These are phyloP conservation scores for Oncorhynchus clarkii DNA, from an alignment of 2,113 vertebrate species.

Conservation along the genomic window DNA sequence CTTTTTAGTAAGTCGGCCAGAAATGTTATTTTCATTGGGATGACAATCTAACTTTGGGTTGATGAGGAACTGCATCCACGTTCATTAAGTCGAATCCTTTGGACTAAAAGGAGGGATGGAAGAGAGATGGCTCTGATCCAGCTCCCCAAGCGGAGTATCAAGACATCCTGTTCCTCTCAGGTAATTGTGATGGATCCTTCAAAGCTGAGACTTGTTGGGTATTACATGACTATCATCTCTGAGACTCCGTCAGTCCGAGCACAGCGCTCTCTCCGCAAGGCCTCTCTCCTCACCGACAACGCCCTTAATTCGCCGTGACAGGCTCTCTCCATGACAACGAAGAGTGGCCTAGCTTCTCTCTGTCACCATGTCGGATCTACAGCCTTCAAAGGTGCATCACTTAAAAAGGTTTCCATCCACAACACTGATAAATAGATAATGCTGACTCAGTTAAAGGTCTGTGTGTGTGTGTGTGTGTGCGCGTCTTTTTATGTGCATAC, in stretches of 20 bases:
- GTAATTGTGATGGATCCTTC: conserved; percentile 38
- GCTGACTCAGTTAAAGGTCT: conserved; percentile 78
- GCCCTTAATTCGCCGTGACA: conserved; percentile 30
- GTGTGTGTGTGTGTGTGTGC: no score
- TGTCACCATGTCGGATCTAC: conserved; percentile 44
- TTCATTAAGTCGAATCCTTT: not conserved
- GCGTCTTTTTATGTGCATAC: no score
- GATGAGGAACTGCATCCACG: no score
- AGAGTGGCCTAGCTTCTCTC: not conserved
- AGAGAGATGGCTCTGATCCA: not conserved
- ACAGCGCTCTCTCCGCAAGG: conserved; percentile 54
- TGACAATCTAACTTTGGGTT: no score
- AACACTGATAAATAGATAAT: conserved; percentile 97
- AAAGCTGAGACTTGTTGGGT: conserved; percentile 71
- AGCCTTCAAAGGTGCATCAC: conserved; percentile 56
- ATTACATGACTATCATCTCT: conserved; percentile 85
- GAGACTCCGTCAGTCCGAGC: conserved; percentile 53
- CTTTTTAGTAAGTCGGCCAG: no score
- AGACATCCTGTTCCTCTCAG: conserved; percentile 19
- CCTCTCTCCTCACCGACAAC: conserved; percentile 50
- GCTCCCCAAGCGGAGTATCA: conserved; percentile 16
- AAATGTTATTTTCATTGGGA: no score
- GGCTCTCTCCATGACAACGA: conserved; percentile 19
- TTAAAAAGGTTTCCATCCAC: conserved; percentile 87
- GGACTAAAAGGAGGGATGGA: not conserved